Evolutionary conservation across 2,113 vertebrate species (phyloP), one percentile per base, ranked within the genome.

Genomic region (Eptesicus fuscus): DNA sequence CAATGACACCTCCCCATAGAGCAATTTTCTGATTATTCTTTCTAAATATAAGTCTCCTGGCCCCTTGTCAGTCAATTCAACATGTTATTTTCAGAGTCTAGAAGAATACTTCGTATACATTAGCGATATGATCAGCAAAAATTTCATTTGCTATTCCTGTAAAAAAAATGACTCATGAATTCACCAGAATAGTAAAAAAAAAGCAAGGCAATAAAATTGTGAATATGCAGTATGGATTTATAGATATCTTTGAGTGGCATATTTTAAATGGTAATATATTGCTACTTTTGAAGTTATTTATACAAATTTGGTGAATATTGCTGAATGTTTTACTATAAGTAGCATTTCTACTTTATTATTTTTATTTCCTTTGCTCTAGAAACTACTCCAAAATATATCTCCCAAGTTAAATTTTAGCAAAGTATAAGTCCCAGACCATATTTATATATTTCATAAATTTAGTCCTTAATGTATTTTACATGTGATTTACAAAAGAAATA

Each of bases 401-500:
- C 20, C 71, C 47, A 90, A 93, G n/a, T 88, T 84, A 95, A 95
- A 91, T 94, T 4, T 0, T 74, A 92, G 84, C 4, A 30, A 96
- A 90, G 74, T 95, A 35, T 80, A 78, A 79, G 25, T 84, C 32
- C 93, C 56, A 80, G 65, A 1, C 12, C 92, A 71, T 80, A 95
- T 97, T 93, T 94, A 96, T 32, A 53, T 23, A 71, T 63, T 92
- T 94, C 37, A 91, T 93, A 90, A 93, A 65, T 96, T 77, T 35
- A 83, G 10, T 8, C 18, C 80, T 94, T 91, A 93, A 80, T 87
- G 16, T 87, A 8, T 90, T 94, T 94, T 89, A 53, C 11, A 11
- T 83, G 14, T 95, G 35, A 95, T 94, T 97, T 96, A 92, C 44
- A 94, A 32, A 88, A 70, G 4, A 96, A 76, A 44, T 67, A 16